Evolutionary conservation across 2,113 vertebrate genomes (phyloP), one percentile per base, ranked within the genome.

Genomic region (Phalacrocorax aristotelis): DNA sequence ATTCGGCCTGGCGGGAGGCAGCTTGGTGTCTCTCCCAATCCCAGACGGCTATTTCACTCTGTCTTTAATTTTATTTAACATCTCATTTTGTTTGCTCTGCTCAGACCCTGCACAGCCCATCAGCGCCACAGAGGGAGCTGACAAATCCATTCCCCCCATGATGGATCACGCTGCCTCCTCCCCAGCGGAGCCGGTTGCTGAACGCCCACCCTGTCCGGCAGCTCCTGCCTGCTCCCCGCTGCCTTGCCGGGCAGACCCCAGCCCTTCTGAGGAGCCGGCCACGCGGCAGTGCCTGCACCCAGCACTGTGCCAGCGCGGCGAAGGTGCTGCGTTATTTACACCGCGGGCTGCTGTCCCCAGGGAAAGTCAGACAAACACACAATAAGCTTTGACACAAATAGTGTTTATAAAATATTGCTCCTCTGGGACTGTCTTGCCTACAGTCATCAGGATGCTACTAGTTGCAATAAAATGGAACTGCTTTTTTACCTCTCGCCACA

Each of bases 41-140:
- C 60, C 60, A 15, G 49, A 0, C 46, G 27, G 42, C 22, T 29
- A 3, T 82, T 84, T 76, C 80, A 11, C 77, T 71, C 91, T 11
- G 6, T 8, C 87, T 92, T 95, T 91, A 87, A 89, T 97, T 93
- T 89, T 82, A 84, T 95, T 92, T 94, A 95, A 87, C 93, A 91
- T 90, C 93, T 94, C 92, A 72, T 96, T 92, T 64, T 90, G 52
- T 87, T 58, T 78, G 83, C 90, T 96, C 52, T 5, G 80, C 93
- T 92, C 93, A 96, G 81, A 12, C 52, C 92, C 86, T n/a, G 85
- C 72, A 20, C 52, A 91, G 75, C 91, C 91, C 94, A 79, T 91
- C 93, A 77, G 82, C 0, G 4, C 78, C 0, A 10, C 9, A 6
- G 81, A 68, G 78, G 80, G 88, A 90, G 90, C 90, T 95, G 95